A percentile compares a stretch with the other conserved stretches of the same genome.
Evolutionary conservation across 2,113 vertebrate genomes (phyloP).

Genomic region (Heterocephalus glaber): DNA sequence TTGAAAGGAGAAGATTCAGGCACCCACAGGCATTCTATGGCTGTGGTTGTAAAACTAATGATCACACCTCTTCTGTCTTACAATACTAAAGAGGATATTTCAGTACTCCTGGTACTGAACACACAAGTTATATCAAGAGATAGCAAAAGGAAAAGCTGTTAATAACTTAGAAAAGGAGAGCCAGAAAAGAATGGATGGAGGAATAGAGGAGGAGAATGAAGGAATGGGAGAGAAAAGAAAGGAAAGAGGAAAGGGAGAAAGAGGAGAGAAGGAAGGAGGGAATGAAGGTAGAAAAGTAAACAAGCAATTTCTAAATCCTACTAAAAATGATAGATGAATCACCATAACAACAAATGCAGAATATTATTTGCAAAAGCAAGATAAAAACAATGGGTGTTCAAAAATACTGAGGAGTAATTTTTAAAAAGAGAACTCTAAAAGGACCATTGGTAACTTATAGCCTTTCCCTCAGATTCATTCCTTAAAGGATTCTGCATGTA

Average conservation of each 20-base stretch:
- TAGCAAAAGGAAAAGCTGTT: not conserved
- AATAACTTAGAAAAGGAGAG: not conserved
- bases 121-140: not conserved
- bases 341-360: not conserved
- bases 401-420: not conserved
- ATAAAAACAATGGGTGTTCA: not conserved
- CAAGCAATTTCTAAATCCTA: not conserved
- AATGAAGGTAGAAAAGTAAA: not conserved
- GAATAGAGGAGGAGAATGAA: not conserved
- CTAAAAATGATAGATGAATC: not conserved
- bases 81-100: not conserved
- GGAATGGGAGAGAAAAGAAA: not conserved
- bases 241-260: not conserved
- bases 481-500: not conserved
- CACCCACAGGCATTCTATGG: not conserved
- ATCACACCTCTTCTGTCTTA: not conserved
- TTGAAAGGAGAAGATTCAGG: not conserved
- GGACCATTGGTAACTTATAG: accelerated
- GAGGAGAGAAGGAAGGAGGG: not conserved
- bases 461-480: not conserved
- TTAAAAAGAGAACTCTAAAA: not conserved
- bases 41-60: not conserved
- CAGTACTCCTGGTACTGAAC: not conserved
- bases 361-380: not conserved
- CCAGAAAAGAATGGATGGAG: not conserved